Percentiles rank a stretch among this genome's conserved stretches.
phyloP scores from a whole-genome alignment of 2,888 invertebrate genomes.

The Idaea biselata region DNA sequence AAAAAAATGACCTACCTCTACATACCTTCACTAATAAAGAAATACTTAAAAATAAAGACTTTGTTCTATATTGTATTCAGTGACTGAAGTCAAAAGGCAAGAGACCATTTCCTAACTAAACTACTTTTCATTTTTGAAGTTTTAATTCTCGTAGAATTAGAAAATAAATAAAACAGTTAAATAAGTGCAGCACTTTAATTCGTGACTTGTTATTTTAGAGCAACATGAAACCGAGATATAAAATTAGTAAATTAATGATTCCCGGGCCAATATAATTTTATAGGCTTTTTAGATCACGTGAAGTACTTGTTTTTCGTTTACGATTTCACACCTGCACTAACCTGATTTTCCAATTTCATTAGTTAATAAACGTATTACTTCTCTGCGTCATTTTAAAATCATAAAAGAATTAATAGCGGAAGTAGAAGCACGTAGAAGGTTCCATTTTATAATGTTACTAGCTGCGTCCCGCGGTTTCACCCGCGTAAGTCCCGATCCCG shows the following conservation, averaged over 20 bases:
- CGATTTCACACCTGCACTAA: not conserved
- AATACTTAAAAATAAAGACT: too few relatives aligned
- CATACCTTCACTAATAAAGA: too few relatives aligned
- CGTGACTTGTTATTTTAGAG: not conserved
- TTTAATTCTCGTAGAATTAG: too few relatives aligned
- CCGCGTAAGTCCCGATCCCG: too few relatives aligned
- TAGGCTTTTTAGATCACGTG: not conserved
- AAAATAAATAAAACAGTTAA: not conserved
- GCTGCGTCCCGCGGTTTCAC: too few relatives aligned
- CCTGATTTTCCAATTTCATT: not conserved
- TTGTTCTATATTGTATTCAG: too few relatives aligned
- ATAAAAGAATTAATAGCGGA: slow-evolving; percentile 57
- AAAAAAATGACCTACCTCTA: too few relatives aligned
- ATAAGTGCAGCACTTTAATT: not conserved
- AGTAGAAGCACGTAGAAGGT: slow-evolving; percentile 52
- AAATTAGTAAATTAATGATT: not conserved
- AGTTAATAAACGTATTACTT: not conserved
- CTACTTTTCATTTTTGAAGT: too few relatives aligned
- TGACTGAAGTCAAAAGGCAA: too few relatives aligned
- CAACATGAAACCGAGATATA: not conserved
- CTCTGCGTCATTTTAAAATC: slow-evolving; percentile 46
- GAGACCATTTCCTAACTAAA: too few relatives aligned
- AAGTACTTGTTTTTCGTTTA: not conserved
- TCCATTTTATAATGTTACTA: slow-evolving; percentile 54
- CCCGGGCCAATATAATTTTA: not conserved